Conservation (phyloP, 2,888 invertebrate genomes). For the Dyspetes luteomarginatus region DNA sequence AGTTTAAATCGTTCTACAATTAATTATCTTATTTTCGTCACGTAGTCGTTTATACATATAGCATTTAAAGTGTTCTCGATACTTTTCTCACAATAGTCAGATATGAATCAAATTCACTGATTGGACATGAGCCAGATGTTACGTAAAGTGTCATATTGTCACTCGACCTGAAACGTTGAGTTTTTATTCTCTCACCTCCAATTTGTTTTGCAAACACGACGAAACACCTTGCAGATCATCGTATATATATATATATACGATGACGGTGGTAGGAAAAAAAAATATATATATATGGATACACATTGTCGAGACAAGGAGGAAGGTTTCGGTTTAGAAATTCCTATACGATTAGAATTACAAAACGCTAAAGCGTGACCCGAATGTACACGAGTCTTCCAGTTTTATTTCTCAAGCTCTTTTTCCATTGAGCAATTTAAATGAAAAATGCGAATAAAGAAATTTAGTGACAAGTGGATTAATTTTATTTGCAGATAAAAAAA, state of each 20-base stretch:
- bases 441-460: background rate
- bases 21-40: slow-evolving; percentile 17
- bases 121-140: slow-evolving; percentile 58
- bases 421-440: background rate
- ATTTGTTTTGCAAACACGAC: slow-evolving; percentile 31
- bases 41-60: background rate
- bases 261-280: background rate
- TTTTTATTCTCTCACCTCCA: slow-evolving; percentile 19
- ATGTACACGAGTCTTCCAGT: slow-evolving; percentile 62
- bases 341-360: slow-evolving; percentile 76
- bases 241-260: slow-evolving; percentile 14
- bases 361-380: slow-evolving; percentile 75
- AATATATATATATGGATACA: too few species aligned
- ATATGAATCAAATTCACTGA: slow-evolving; percentile 49
- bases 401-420: slow-evolving; percentile 30
- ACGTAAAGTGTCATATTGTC: slow-evolving; percentile 62
- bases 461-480: background rate
- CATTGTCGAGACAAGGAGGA: slow-evolving; percentile 3
- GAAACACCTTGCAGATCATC: slow-evolving; percentile 23
- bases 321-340: slow-evolving; percentile 75
- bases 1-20: too few species aligned
- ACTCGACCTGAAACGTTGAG: slow-evolving; percentile 34
- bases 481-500: background rate
- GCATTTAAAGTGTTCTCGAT: background rate
- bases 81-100: slow-evolving; percentile 8